These are phyloP conservation scores for Psephotus haematonotus DNA, from an alignment of 2,113 vertebrate species.

Conservation along the genomic window DNA sequence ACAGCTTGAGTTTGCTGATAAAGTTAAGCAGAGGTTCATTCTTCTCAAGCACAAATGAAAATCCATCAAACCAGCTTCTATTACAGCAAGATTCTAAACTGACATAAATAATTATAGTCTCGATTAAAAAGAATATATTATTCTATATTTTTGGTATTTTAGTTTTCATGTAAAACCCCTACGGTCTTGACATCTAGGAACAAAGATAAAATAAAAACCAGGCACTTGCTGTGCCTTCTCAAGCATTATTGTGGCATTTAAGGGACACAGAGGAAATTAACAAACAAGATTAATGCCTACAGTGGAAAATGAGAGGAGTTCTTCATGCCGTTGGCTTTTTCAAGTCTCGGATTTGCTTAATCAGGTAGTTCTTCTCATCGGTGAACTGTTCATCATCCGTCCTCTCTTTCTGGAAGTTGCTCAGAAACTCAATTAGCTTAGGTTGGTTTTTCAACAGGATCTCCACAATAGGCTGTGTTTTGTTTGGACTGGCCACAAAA, in stretches of 20 bases:
- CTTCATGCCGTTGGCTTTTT: slow-evolving; percentile 85
- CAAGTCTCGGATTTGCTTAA: slow-evolving; percentile 97
- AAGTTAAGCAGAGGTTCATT: slow-evolving; percentile 14
- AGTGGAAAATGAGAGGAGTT: not conserved
- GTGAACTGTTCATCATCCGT: slow-evolving; percentile 95
- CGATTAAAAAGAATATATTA: slow-evolving; percentile 75
- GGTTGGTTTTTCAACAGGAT: slow-evolving; percentile 97
- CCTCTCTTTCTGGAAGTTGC: slow-evolving; percentile 94
- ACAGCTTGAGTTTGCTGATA: not conserved
- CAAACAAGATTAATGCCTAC: not conserved
- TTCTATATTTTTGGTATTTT: slow-evolving; percentile 60
- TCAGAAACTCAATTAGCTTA: slow-evolving; percentile 96
- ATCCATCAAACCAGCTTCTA: slow-evolving; percentile 10
- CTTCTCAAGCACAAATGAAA: slow-evolving; percentile 4
- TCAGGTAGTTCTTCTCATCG: slow-evolving; percentile 97
- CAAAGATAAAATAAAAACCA: slow-evolving; percentile 59
- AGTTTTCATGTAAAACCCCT: slow-evolving; percentile 68
- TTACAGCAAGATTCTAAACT: slow-evolving; percentile 46
- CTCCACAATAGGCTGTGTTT: slow-evolving; percentile 95
- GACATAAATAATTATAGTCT: slow-evolving; percentile 69
- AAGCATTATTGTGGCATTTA: slow-evolving; percentile 44
- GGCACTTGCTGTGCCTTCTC: slow-evolving; percentile 66
- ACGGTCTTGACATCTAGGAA: slow-evolving; percentile 67
- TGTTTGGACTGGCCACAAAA: slow-evolving; percentile 97
- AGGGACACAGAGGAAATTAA: slow-evolving; percentile 44